Conservation (phyloP, 1,140 invertebrate genomes). For the Lucilia cuprina region DNA sequence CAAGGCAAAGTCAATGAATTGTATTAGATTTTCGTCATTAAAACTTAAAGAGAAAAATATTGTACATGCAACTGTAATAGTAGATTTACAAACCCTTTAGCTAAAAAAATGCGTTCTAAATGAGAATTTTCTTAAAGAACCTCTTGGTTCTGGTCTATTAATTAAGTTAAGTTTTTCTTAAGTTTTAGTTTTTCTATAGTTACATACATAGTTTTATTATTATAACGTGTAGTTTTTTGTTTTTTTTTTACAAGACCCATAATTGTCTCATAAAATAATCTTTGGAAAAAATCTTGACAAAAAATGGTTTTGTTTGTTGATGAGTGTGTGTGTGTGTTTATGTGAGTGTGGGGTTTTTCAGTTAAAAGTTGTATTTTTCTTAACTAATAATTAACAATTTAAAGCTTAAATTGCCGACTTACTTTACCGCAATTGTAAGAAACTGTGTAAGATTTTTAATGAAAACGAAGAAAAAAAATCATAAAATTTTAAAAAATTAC, state of each 20-base stretch:
- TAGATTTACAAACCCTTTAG: background rate
- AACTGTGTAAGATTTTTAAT: background rate
- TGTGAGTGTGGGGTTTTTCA: background rate
- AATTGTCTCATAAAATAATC: slow-evolving; percentile 7
- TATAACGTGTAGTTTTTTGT: background rate
- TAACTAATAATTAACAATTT: slow-evolving; percentile 32
- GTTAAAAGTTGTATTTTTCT: background rate
- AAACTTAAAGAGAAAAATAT: too few relatives aligned
- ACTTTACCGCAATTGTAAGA: slow-evolving; percentile 7
- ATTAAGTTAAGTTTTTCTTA: slow-evolving; percentile 6
- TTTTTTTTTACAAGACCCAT: background rate
- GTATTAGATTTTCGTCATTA: background rate
- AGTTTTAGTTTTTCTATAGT: background rate
- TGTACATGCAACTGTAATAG: too few relatives aligned
- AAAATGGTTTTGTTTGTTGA: background rate
- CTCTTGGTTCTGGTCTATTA: slow-evolving; percentile 27
- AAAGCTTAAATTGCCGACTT: slow-evolving; percentile 28
- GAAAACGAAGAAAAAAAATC: background rate
- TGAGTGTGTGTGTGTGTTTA: too few relatives aligned
- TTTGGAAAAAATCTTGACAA: slow-evolving; percentile 24
- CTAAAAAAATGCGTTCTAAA: background rate
- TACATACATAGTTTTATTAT: too few relatives aligned
- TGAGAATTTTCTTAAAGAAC: background rate
- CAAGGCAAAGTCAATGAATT: background rate
- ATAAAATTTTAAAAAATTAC: background rate